These are phyloP conservation scores for Hydrocynus forskahlii DNA, from an alignment of 2,797 vertebrate genomes.

Conservation along the genomic window DNA sequence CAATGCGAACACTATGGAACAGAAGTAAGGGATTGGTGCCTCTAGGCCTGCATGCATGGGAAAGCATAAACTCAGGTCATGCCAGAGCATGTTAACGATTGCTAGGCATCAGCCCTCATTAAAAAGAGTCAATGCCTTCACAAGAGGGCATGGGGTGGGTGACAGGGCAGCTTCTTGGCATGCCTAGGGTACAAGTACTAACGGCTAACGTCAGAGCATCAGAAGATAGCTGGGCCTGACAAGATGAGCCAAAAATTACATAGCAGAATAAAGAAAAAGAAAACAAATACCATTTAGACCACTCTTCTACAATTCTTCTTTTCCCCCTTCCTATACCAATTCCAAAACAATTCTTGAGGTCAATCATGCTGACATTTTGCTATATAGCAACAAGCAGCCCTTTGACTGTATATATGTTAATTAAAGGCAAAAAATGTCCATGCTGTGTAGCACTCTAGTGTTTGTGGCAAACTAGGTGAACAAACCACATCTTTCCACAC, in stretches of 20 bases:
- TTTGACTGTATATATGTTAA: not conserved
- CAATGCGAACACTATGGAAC: not conserved
- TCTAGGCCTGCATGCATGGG: not conserved
- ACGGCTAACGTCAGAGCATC: not conserved
- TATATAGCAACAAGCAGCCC: not conserved
- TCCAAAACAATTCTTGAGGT: not conserved
- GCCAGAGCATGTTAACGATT: not conserved
- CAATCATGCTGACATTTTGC: not conserved
- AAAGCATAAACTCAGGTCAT: slow-evolving; percentile 11
- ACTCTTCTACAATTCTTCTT: not conserved
- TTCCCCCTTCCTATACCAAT: not conserved
- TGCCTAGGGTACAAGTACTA: not conserved
- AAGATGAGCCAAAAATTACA: not conserved
- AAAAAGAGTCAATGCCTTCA: slow-evolving; percentile 1
- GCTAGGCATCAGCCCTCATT: not conserved
- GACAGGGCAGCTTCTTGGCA: slow-evolving; percentile 17
- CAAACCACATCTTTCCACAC: not conserved
- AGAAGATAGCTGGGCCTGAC: not conserved
- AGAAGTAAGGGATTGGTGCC: not conserved
- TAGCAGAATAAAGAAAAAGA: not conserved
- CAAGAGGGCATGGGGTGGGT: slow-evolving; percentile 3
- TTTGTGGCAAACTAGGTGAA: not conserved
- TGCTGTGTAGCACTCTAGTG: too few relatives aligned
- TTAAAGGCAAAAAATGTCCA: not conserved
- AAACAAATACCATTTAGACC: not conserved